Conservation (phyloP, 2,888 invertebrate species). For the Electrophaes corylata region DNA sequence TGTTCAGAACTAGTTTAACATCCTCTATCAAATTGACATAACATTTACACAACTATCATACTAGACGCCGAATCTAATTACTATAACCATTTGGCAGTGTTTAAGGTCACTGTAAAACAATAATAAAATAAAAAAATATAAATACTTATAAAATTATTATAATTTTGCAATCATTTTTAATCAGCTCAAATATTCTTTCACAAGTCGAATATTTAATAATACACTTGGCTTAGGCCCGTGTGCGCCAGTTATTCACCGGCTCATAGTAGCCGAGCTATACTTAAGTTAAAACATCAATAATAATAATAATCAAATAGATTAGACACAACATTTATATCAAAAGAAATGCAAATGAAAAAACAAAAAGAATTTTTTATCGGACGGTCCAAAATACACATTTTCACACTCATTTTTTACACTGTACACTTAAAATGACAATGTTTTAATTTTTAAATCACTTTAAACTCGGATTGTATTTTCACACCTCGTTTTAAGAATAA, state of each 20-base stretch:
- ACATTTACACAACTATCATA: conserved; percentile 32
- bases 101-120: background rate
- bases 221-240: too few relatives aligned
- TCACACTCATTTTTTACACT: conserved; percentile 35
- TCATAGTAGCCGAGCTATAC: too few relatives aligned
- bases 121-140: conserved; percentile 4
- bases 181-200: too few relatives aligned
- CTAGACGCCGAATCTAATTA: conserved; percentile 23
- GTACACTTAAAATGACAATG: conserved; percentile 29
- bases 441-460: conserved; percentile 8
- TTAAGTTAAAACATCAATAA: too few relatives aligned
- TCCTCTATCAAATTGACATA: conserved; percentile 59
- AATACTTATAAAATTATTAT: background rate
- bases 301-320: too few relatives aligned
- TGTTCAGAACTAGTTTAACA: conserved; percentile 49
- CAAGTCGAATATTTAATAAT: too few relatives aligned
- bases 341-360: conserved; percentile 2
- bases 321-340: background rate
- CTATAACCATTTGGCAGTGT: conserved; percentile 37
- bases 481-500: conserved; percentile 53
- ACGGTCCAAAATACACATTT: conserved; percentile 36
- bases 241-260: too few relatives aligned
- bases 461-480: conserved; percentile 39
- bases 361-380: conserved; percentile 22
- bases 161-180: too few relatives aligned